Evolutionary conservation across 2,113 vertebrate species (phyloP), one percentile per base, ranked within the genome.

Genomic region (Coryphaenoides rupestris): DNA sequence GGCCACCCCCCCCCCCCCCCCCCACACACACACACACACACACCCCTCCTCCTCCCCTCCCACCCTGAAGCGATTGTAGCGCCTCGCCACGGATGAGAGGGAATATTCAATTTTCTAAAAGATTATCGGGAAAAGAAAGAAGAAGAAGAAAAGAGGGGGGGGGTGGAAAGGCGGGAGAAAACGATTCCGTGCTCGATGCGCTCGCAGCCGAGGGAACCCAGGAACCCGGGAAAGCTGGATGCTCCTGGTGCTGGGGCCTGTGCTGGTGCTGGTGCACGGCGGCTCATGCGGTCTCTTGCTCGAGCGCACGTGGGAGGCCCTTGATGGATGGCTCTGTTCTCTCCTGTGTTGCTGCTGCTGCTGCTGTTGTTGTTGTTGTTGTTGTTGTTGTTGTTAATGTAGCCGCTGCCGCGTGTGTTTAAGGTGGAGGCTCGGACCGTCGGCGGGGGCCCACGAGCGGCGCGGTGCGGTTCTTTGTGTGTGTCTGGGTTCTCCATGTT

Each of bases 21-120:
- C 45, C 7, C 5, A 13, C 21, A n/a, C n/a, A n/a, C n/a, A n/a
- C n/a, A n/a, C n/a, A n/a, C n/a, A n/a, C n/a, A n/a, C n/a, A n/a
- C 56, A 52, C 60, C 60, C 21, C 58, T 15, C 55, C 40, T n/a
- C 56, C 28, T 40, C 62, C 59, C 45, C 66, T 40, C 46, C 50
- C 28, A 79, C 81, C 80, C 80, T 76, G 78, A 77, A 81, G 82
- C 60, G 68, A 74, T 85, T 85, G 76, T 71, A 81, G 74, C 76
- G 81, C 59, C 74, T 73, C 78, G 73, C 70, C 68, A 60, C 71
- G 76, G 84, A 89, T 86, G 66, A 85, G 77, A 90, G 82, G 81
- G 84, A 89, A 90, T 85, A 87, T 83, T 89, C 83, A 85, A 86
- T 87, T 86, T 79, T 73, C 28, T 5, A 65, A 49, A 5, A 49